Evolutionary conservation across 1,140 invertebrate species (phyloP).

Genomic region (Drosophila quadrilineata): DNA sequence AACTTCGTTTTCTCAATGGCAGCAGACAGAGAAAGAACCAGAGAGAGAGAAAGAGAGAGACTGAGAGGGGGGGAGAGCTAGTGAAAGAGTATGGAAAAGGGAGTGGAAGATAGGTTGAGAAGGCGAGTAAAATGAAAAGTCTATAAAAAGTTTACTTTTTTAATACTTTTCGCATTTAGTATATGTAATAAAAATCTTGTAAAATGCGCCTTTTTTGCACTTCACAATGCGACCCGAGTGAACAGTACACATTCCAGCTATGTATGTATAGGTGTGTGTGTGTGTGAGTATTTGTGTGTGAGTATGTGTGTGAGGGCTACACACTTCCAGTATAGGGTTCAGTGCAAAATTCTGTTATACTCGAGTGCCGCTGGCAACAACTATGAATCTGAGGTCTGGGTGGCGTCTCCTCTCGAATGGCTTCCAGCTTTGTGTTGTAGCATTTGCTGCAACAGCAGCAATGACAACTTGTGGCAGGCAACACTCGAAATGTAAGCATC

Average conservation of each 20-base stretch:
- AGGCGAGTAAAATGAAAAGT: slow-evolving; percentile 59
- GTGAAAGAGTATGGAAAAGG: no score
- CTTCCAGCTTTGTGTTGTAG: slow-evolving; percentile 36
- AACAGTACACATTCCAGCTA: no score
- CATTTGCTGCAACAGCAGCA: slow-evolving; percentile 34
- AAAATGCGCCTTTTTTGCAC: slow-evolving; percentile 79
- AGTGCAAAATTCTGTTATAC: slow-evolving; percentile 69
- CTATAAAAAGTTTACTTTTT: slow-evolving; percentile 79
- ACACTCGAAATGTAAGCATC: slow-evolving; percentile 58
- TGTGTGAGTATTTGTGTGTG: slow-evolving; percentile 8
- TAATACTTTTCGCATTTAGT: slow-evolving; percentile 77
- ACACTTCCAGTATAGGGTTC: slow-evolving; percentile 57
- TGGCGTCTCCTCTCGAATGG: slow-evolving; percentile 22
- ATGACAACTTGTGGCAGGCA: slow-evolving; percentile 58
- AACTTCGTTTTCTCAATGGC: slow-evolving; percentile 46
- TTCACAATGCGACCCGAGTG: slow-evolving; percentile 50
- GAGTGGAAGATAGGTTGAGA: no score
- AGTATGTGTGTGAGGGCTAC: slow-evolving; percentile 19
- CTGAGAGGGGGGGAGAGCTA: no score
- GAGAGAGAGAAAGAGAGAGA: no score
- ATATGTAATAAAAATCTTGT: slow-evolving; percentile 80
- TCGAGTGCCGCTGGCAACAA: slow-evolving; percentile 53
- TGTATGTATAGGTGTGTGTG: slow-evolving; percentile 19
- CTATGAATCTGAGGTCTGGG: slow-evolving; percentile 21
- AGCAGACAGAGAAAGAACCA: no score